Conservation (phyloP, 2,797 vertebrate species). For the Schizopygopsis pylzovi region DNA sequence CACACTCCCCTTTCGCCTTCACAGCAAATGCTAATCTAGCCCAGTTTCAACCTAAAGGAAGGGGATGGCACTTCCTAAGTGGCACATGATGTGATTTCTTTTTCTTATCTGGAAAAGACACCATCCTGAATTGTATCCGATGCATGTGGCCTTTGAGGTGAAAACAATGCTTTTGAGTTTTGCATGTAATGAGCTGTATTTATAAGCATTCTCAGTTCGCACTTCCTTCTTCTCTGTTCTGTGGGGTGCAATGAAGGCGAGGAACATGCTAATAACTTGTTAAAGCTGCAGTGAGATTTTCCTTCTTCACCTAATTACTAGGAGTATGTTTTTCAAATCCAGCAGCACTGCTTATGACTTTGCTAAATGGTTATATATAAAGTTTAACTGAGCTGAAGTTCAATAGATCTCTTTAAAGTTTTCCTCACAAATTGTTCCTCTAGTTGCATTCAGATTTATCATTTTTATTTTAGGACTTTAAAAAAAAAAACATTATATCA, state of each 20-base stretch:
- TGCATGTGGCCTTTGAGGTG: constrained; percentile 24
- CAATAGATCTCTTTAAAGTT: constrained; percentile 1
- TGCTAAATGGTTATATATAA: constrained; percentile 22
- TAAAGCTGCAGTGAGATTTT: constrained; percentile 35
- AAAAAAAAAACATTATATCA: constrained; percentile 3
- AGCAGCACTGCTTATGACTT: constrained; percentile 15
- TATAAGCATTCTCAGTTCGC: constrained; percentile 14
- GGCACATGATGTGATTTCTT: constrained; percentile 44
- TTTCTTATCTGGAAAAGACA: constrained; percentile 46
- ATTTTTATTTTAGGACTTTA: not conserved
- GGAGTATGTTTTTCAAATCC: not conserved
- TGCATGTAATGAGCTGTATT: constrained; percentile 42
- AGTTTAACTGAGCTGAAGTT: constrained; percentile 10
- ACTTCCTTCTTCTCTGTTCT: constrained; percentile 25
- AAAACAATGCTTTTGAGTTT: constrained; percentile 44
- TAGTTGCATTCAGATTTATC: constrained; percentile 1
- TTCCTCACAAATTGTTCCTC: not conserved
- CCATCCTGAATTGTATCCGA: constrained; percentile 31
- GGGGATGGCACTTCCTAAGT: constrained; percentile 28
- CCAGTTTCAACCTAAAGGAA: constrained; percentile 45
- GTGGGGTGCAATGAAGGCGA: constrained; percentile 32
- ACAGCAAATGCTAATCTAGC: constrained; percentile 56
- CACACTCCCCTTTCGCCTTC: constrained; percentile 48
- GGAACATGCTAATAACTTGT: constrained; percentile 56
- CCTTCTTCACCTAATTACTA: constrained; percentile 41